These are phyloP conservation scores for Apostichopus leukothele DNA, from an alignment of 53 echinoderm and acorn worm genomes.

Conservation along the genomic window DNA sequence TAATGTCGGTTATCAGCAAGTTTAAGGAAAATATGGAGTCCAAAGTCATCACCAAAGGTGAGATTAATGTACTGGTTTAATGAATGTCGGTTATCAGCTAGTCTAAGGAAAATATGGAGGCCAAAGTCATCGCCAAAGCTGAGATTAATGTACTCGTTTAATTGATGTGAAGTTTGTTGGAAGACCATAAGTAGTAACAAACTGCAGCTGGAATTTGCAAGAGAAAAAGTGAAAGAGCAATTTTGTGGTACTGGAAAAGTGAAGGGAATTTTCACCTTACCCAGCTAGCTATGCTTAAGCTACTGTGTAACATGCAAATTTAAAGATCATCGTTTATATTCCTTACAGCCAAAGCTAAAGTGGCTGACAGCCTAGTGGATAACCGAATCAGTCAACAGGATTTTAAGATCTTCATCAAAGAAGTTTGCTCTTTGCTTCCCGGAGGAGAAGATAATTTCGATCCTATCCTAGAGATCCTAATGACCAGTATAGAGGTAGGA, in stretches of 20 bases:
- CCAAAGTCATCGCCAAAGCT: constrained; percentile 91
- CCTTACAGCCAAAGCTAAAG: constrained; percentile 75
- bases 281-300: no score
- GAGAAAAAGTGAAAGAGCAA: no score
- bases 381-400: constrained; percentile 83
- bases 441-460: constrained; percentile 99
- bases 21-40: constrained; percentile 99
- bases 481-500: constrained; percentile 95
- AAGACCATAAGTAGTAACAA: no score
- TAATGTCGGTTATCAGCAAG: constrained; percentile 88
- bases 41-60: constrained; percentile 92
- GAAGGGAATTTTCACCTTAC: no score
- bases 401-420: constrained; percentile 86
- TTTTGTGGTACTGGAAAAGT: no score
- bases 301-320: no score
- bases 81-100: constrained; percentile 84
- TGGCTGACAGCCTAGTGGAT: constrained; percentile 79
- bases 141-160: background rate
- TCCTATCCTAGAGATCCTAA: constrained; percentile 91
- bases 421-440: constrained; percentile 78
- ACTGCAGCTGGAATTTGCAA: no score
- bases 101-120: constrained; percentile 99
- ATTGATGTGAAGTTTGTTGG: no score
- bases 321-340: no score
- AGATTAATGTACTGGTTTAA: constrained; percentile 58